Evolutionary conservation across 2,888 invertebrate species (phyloP).

Genomic region (Lepidonotus clava): DNA sequence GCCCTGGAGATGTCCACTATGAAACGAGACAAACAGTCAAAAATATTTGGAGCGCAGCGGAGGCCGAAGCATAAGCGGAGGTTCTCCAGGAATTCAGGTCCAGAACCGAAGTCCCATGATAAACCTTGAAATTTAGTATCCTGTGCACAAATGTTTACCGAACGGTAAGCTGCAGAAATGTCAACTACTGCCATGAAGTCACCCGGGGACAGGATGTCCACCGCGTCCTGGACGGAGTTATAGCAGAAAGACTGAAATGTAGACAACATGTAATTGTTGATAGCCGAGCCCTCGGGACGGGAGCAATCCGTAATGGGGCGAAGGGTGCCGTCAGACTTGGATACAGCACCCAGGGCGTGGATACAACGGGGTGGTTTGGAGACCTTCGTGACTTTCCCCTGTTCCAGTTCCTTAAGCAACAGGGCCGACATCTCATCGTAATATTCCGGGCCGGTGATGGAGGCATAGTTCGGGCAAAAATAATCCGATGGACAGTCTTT

Average conservation of each 20-base stretch:
- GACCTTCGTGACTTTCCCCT: neutral
- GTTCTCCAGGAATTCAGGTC: neutral
- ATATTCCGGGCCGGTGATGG: no score
- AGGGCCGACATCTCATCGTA: no score
- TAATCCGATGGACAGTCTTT: no score
- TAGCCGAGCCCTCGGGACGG: neutral
- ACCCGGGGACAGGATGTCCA: neutral
- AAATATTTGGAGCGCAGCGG: neutral
- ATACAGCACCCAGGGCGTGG: constrained; percentile 23
- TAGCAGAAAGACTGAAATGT: neutral
- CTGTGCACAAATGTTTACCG: neutral
- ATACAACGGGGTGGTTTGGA: neutral
- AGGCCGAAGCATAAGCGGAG: neutral
- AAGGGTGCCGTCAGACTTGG: neutral
- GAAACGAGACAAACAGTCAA: neutral
- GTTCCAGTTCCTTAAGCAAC: no score
- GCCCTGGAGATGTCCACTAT: neutral
- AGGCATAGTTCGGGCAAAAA: no score
- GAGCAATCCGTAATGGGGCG: neutral
- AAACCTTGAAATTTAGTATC: neutral
- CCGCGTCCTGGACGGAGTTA: neutral
- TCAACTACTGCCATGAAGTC: neutral
- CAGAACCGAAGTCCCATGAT: neutral
- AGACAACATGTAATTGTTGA: neutral
- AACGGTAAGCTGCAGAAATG: neutral